phyloP scores from a whole-genome alignment of 1,140 invertebrate species.

The Drosophila tsacasi region DNA sequence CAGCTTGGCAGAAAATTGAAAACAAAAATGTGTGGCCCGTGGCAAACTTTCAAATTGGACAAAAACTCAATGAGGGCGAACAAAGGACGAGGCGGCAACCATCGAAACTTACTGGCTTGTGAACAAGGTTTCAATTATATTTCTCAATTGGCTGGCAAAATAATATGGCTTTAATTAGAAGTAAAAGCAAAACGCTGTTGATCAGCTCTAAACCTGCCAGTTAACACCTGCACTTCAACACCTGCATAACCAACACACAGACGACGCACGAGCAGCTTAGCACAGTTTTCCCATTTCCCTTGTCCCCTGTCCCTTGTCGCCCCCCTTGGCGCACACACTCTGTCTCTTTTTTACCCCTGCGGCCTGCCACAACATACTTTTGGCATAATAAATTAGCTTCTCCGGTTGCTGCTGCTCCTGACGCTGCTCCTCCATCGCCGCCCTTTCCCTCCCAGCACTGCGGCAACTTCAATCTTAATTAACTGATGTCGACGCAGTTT shows the following conservation, averaged over 20 bases:
- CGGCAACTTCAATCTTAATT: constrained; percentile 82
- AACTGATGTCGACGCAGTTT: constrained; percentile 76
- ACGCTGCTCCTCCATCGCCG: constrained; percentile 8
- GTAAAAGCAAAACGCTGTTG: constrained; percentile 23
- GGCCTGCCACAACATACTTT: constrained; percentile 61
- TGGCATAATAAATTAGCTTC: constrained; percentile 78
- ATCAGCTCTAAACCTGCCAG: constrained; percentile 48
- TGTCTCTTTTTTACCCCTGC: constrained; percentile 33
- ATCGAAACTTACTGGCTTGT: constrained; percentile 18
- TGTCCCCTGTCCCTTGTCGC: background rate
- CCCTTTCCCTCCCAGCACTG: constrained; percentile 42
- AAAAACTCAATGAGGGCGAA: constrained; percentile 33
- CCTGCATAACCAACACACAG: constrained; percentile 20
- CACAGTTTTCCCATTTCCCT: constrained; percentile 38
- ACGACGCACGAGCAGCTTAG: constrained; percentile 27
- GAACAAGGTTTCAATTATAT: constrained; percentile 10
- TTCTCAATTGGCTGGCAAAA: constrained; percentile 3
- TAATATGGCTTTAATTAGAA: constrained; percentile 31
- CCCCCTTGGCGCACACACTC: background rate
- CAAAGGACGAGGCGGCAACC: constrained; percentile 14
- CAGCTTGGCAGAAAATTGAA: constrained; percentile 57
- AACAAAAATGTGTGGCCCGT: constrained; percentile 66
- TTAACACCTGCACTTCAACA: constrained; percentile 69
- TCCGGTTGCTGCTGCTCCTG: constrained; percentile 37
- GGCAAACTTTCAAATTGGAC: constrained; percentile 49